phyloP scores from a whole-genome alignment of 2,113 vertebrate genomes.

The Xenus cinereus region DNA sequence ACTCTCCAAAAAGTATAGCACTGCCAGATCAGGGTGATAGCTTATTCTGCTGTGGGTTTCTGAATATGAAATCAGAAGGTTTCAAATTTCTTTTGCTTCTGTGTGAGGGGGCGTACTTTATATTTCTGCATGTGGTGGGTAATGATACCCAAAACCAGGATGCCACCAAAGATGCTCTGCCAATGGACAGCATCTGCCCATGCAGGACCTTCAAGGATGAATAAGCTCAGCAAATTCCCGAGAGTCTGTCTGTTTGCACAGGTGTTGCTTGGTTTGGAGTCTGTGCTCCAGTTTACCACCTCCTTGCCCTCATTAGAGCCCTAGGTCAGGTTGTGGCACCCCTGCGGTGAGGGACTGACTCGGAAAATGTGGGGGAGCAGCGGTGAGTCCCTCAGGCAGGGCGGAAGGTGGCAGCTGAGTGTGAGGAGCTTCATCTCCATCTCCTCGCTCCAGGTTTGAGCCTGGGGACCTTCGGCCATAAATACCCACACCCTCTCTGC shows the following conservation, averaged over 20 bases:
- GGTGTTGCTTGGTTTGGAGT: not conserved
- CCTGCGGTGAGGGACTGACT: not conserved
- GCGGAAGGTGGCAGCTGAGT: not conserved
- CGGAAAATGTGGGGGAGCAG: not conserved
- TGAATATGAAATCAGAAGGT: not conserved
- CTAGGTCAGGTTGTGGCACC: not conserved
- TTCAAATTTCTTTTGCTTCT: not conserved
- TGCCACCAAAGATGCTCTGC: not conserved
- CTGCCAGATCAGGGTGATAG: not conserved
- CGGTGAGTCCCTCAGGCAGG: accelerated
- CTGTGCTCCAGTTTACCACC: not conserved
- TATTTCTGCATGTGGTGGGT: not conserved
- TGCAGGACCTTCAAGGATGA: accelerated
- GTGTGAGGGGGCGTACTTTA: not conserved
- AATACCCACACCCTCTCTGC: not conserved
- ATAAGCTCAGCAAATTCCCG: not conserved
- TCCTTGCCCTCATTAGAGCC: not conserved
- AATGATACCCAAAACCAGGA: not conserved
- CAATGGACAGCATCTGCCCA: accelerated
- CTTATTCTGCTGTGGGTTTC: not conserved
- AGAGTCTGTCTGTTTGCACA: accelerated
- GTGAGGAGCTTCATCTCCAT: not conserved
- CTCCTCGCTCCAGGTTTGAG: not conserved
- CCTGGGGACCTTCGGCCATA: not conserved
- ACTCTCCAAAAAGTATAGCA: not conserved